Evolutionary conservation across 2,888 invertebrate genomes (phyloP), one percentile per base, ranked within the genome.

Genomic region (Boloria euphrosyne): DNA sequence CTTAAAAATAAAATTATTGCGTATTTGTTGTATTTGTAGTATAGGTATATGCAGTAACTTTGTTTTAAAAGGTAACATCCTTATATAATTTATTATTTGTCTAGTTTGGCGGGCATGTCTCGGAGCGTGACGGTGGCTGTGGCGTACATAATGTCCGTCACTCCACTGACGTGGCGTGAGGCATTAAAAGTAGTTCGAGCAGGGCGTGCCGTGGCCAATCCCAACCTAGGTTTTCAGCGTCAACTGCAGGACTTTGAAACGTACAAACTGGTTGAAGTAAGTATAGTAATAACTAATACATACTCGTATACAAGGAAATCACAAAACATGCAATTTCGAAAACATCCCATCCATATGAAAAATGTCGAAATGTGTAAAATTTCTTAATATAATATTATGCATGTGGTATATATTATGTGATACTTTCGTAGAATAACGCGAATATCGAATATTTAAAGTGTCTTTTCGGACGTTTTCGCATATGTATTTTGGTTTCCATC

Each of bases 131-230:
- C 99, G 0, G 96, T 99, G 62, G 97, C 97, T 0, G 97, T 98
- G 66, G 98, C 98, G 50, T 99, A 99, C 90, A 96, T 99, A 72
- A 98, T 99, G 98, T 96, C 97, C 54, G 97, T 96, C 69, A 98
- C 98, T 38, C 93, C 95, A 70, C 93, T 98, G 58, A 95, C 94
- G 65, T 98, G 98, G 97, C 96, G 97, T 76, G 98, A 98, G 80
- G 96, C 98, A 1, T 90, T 98, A 70, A 98, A 98, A 90, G 97
- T 98, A 69, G 97, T 99, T 59, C 94, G 98, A 70, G 97, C 97
- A 0, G 98, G 98, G 49, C 94, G 98, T 67, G 95, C 96, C 0
- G 97, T 98, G 53, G 98, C 98, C 80, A 98, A 98, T 93, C 99
- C 99, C 27, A 99, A 99, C 92, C 94, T 97, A 70, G 98, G 98